These are phyloP conservation scores for Apteryx owenii DNA, from an alignment of 2,113 vertebrate species.

Conservation along the genomic window DNA sequence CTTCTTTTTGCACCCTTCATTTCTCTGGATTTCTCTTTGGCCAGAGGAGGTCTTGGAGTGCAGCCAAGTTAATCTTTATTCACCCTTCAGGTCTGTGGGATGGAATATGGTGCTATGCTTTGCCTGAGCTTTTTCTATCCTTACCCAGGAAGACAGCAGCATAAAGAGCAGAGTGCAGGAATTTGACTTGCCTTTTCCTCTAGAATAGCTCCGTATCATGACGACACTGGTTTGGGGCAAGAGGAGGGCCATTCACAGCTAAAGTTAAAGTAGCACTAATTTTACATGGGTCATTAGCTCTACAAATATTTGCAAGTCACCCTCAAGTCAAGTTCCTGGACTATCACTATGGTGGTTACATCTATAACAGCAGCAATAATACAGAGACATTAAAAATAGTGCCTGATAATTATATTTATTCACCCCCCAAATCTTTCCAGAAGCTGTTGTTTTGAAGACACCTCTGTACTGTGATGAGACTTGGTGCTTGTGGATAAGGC, in stretches of 20 bases:
- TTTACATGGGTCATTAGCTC: background rate
- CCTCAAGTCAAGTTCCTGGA: background rate
- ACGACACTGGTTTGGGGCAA: background rate
- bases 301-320: background rate
- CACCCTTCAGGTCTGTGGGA: background rate
- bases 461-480: background rate
- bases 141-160: background rate
- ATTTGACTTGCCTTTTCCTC: background rate
- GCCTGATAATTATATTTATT: too few relatives aligned
- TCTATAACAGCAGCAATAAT: background rate
- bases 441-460: background rate
- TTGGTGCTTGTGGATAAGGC: background rate
- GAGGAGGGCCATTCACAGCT: background rate
- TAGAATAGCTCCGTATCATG: background rate
- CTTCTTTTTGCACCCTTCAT: background rate
- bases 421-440: too few relatives aligned
- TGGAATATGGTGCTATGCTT: background rate
- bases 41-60: background rate
- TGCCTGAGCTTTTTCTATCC: background rate
- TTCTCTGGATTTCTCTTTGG: background rate
- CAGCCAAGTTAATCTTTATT: background rate
- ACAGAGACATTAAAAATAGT: too few relatives aligned
- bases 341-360: too few relatives aligned
- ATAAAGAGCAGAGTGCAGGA: background rate
- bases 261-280: background rate